These are phyloP conservation scores for Cossypha polioptera DNA, from an alignment of 2,797 vertebrate species.

Conservation along the genomic window DNA sequence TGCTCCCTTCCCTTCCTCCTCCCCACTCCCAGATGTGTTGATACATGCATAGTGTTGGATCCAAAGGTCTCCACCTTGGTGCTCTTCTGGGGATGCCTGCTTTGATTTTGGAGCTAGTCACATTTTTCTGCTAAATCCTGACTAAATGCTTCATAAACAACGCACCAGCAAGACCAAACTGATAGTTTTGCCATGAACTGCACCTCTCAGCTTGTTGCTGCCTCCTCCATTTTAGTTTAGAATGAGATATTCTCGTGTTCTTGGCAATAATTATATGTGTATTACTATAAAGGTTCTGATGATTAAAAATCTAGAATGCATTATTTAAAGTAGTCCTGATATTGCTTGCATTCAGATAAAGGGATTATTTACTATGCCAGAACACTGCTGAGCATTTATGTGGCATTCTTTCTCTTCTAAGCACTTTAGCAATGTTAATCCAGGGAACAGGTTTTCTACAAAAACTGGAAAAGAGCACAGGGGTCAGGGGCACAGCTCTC, in stretches of 20 bases:
- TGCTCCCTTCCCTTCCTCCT: background rate
- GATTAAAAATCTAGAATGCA: slow-evolving; percentile 2
- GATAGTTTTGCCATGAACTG: background rate
- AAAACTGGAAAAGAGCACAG: background rate
- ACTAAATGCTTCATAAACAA: background rate
- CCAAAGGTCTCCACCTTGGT: rapidly evolving
- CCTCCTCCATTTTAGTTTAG: background rate
- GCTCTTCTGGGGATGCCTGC: background rate
- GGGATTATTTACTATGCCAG: slow-evolving; percentile 9
- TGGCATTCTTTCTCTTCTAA: background rate
- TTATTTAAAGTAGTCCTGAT: slow-evolving; percentile 19
- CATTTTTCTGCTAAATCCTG: background rate
- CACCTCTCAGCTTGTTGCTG: background rate
- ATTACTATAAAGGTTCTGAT: background rate
- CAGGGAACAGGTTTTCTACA: background rate
- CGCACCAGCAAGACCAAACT: background rate
- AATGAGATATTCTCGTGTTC: background rate
- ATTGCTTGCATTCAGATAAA: slow-evolving; percentile 25
- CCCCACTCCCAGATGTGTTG: background rate
- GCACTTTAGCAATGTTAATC: background rate
- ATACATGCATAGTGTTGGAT: rapidly evolving
- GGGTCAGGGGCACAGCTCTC: background rate
- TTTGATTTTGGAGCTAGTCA: background rate
- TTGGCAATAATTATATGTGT: background rate
- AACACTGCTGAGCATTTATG: background rate